Base-by-base conservation (phyloP, 2,797 vertebrate genomes). In the Spinus pinus region DNA sequence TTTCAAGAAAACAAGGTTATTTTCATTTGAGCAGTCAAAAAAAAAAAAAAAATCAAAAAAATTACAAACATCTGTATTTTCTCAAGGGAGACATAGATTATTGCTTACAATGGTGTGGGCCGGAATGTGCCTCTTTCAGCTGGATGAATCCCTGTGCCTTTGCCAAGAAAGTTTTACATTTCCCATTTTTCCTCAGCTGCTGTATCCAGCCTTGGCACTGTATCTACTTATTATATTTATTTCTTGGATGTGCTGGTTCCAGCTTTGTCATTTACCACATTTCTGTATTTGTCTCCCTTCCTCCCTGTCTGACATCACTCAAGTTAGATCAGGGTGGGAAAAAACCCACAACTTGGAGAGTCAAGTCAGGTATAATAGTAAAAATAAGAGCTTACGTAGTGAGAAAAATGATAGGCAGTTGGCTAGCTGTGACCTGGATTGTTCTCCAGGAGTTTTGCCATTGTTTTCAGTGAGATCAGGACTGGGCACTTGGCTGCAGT, bases 61-160 rank as follows among this genome's bases (percentile, higher is more conserved):
- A 93, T 95, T 92, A 88, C 81, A 97, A 97, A 97, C 90, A 97
- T 96, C 93, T 97, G 94, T 96, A 95, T 89, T 95, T 95, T 93
- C 94, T 94, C 79, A 1, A 88, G 95, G 77, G 95, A 90, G 57
- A 84, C 93, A 93, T 80, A 80, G 17, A 97, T 94, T 94, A 75
- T 64, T 91, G 22, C 92, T 92, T 94, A 61, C 81, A 96, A 84
- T 93, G 78, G 54, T 86, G 90, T 95, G 88, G 94, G 81, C 39
- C 30, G 27, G 95, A 97, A 94, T 93, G 86, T 95, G 86, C 92
- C 82, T 94, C 93, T 86, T 94, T 94, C 87, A 97, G 95, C 94
- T 95, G 86, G 92, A 94, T 95, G 86, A 95, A 94, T 95, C 75
- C 82, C 49, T 60, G 62, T 65, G 72, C 65, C 58, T 37, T 50